phyloP scores from a whole-genome alignment of 92 coral and sea anemone species.

The Epizoanthus ramosus region DNA sequence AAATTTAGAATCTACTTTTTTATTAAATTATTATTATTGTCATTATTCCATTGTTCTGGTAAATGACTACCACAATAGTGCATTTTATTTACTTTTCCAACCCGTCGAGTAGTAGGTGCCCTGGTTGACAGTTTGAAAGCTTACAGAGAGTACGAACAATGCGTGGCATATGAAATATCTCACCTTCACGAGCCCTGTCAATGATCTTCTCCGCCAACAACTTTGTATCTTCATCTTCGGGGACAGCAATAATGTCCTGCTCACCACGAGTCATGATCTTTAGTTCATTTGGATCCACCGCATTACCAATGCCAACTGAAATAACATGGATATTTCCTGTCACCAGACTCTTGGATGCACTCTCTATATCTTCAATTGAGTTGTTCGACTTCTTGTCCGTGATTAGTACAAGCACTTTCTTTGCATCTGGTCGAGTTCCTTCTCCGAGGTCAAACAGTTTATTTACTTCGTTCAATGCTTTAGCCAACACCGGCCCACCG shows the following conservation, averaged over 20 bases:
- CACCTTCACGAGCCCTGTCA: slow-evolving; percentile 28
- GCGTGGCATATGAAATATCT: background rate
- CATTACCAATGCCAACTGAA: slow-evolving; percentile 51
- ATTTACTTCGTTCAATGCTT: slow-evolving; percentile 70
- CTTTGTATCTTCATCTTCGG: slow-evolving; percentile 4
- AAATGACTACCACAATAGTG: too few species aligned
- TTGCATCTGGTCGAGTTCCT: slow-evolving; percentile 56
- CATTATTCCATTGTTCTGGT: too few species aligned
- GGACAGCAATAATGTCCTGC: slow-evolving; percentile 37
- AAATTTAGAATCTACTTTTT: too few species aligned
- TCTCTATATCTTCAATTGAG: slow-evolving; percentile 42
- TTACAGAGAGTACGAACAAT: too few species aligned
- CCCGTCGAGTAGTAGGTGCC: too few species aligned
- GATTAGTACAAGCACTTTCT: slow-evolving; percentile 64
- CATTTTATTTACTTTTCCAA: too few species aligned
- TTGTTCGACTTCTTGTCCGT: slow-evolving; percentile 70
- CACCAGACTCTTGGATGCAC: slow-evolving; percentile 38
- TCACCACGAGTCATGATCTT: slow-evolving; percentile 23
- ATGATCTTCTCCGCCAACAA: slow-evolving; percentile 15
- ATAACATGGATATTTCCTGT: slow-evolving; percentile 50
- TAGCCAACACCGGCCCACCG: slow-evolving; percentile 69
- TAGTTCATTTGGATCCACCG: slow-evolving; percentile 48
- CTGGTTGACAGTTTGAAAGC: too few species aligned
- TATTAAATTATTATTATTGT: too few species aligned
- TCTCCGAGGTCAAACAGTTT: slow-evolving; percentile 68